These are phyloP conservation scores for Cetoscarus ocellatus DNA, from an alignment of 2,797 vertebrate species.

Conservation along the genomic window DNA sequence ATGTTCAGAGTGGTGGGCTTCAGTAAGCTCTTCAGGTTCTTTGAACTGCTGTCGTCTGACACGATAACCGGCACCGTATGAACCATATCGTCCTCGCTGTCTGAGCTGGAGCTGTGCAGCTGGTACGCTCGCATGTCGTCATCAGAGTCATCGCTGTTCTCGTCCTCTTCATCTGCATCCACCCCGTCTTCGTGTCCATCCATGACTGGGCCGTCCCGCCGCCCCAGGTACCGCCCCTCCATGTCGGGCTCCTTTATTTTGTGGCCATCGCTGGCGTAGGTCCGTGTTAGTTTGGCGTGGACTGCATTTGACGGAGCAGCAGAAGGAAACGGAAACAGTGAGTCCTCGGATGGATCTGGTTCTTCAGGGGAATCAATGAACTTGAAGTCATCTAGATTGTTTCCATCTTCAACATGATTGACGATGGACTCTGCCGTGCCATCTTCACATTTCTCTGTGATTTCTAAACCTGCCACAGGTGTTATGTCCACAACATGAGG, in stretches of 20 bases:
- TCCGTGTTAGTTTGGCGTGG: slow-evolving; percentile 84
- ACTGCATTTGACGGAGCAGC: slow-evolving; percentile 40
- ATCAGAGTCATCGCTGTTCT: slow-evolving; percentile 96
- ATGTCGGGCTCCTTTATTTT: slow-evolving; percentile 95
- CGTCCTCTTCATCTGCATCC: slow-evolving; percentile 97
- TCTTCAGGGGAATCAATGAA: slow-evolving; percentile 48
- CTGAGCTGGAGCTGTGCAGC: slow-evolving; percentile 91
- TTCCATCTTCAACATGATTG: slow-evolving; percentile 26
- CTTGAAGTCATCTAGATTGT: slow-evolving; percentile 67
- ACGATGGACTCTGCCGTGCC: slow-evolving; percentile 44
- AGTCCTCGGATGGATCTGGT: slow-evolving; percentile 25
- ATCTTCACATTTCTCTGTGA: slow-evolving; percentile 47
- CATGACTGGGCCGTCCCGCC: slow-evolving; percentile 80
- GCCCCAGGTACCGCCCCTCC: slow-evolving; percentile 94
- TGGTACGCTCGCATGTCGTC: slow-evolving; percentile 92
- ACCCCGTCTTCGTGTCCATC: slow-evolving; percentile 89
- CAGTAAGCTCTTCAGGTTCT: slow-evolving; percentile 91
- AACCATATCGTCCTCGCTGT: slow-evolving; percentile 90
- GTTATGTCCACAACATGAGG: slow-evolving; percentile 2
- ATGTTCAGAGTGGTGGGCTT: slow-evolving; percentile 79
- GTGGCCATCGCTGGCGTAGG: slow-evolving; percentile 83
- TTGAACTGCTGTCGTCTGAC: slow-evolving; percentile 81
- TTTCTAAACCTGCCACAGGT: slow-evolving; percentile 38
- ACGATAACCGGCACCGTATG: slow-evolving; percentile 90
- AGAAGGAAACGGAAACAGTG: slow-evolving; percentile 18